phyloP scores from a whole-genome alignment of 2,113 vertebrate species.

The Meriones unguiculatus region DNA sequence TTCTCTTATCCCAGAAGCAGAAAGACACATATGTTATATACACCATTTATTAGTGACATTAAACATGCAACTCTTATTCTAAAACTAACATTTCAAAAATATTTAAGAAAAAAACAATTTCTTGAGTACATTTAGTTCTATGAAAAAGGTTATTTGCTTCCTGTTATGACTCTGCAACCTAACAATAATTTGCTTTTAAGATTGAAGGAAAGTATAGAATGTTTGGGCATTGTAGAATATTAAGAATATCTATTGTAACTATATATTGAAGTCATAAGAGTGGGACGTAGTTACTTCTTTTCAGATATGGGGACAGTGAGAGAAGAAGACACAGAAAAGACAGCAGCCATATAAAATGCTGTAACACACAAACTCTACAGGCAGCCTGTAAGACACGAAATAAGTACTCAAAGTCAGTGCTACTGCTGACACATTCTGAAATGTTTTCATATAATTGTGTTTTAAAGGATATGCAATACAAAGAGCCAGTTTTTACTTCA shows the following conservation, averaged over 20 bases:
- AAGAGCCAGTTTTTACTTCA: conserved; percentile 6
- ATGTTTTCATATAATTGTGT: background rate
- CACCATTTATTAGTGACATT: too few relatives aligned
- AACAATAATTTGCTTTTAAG: background rate
- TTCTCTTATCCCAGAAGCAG: too few relatives aligned
- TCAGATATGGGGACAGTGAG: background rate
- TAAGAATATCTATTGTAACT: background rate
- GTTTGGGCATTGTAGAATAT: background rate
- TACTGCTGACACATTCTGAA: background rate
- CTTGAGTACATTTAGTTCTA: background rate
- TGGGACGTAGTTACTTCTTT: conserved; percentile 10
- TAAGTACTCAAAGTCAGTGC: background rate
- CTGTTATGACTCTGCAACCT: background rate
- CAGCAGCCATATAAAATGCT: background rate
- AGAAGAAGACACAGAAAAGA: background rate
- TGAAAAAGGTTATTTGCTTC: background rate
- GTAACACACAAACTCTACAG: background rate
- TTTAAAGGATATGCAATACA: background rate
- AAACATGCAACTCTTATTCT: background rate
- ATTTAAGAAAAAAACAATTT: background rate
- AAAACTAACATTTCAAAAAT: conserved; percentile 36
- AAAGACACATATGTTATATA: too few relatives aligned
- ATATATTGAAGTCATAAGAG: background rate
- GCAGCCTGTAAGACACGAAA: background rate
- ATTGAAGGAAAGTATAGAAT: background rate